A percentile compares a stretch with the other conserved stretches of the same genome.
Conservation (phyloP, 1,140 invertebrate species). For the Lethrus apterus region DNA sequence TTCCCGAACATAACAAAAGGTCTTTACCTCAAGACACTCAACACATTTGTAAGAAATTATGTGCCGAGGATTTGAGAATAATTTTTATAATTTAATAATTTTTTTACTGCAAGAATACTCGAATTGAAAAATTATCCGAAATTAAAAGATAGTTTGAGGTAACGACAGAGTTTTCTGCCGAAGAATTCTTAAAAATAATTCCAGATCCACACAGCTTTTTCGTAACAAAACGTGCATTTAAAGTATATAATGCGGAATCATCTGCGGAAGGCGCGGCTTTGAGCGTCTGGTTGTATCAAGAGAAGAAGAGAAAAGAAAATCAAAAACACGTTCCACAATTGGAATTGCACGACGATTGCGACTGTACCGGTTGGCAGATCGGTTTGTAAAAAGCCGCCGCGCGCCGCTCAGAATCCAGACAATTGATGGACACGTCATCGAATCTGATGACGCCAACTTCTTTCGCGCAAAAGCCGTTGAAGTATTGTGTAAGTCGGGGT, state of each 20-base stretch:
- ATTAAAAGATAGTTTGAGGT: too few relatives aligned
- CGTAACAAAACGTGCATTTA: too few relatives aligned
- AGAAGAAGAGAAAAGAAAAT: constrained; percentile 50
- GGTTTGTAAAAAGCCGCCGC: constrained; percentile 51
- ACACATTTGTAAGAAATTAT: too few relatives aligned
- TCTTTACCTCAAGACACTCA: too few relatives aligned
- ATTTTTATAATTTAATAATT: too few relatives aligned
- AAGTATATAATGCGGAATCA: constrained; percentile 65
- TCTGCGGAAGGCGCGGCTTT: constrained; percentile 64
- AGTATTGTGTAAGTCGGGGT: constrained; percentile 41
- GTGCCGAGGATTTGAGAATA: too few relatives aligned
- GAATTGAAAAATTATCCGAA: too few relatives aligned
- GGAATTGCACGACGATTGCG: constrained; percentile 43
- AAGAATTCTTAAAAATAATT: too few relatives aligned
- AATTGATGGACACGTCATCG: constrained; percentile 57
- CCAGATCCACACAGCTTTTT: too few relatives aligned
- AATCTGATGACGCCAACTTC: constrained; percentile 57
- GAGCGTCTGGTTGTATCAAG: constrained; percentile 57
- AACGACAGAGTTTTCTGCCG: too few relatives aligned
- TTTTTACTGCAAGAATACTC: too few relatives aligned
- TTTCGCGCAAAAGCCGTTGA: constrained; percentile 49
- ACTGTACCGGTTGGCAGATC: constrained; percentile 47
- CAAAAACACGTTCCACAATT: constrained; percentile 44
- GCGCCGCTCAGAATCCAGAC: constrained; percentile 55
- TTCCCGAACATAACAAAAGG: too few relatives aligned